A percentile compares a stretch with the other conserved stretches of the same genome.
phyloP scores from a whole-genome alignment of 2,888 invertebrate genomes.

The Elmis aenea region DNA sequence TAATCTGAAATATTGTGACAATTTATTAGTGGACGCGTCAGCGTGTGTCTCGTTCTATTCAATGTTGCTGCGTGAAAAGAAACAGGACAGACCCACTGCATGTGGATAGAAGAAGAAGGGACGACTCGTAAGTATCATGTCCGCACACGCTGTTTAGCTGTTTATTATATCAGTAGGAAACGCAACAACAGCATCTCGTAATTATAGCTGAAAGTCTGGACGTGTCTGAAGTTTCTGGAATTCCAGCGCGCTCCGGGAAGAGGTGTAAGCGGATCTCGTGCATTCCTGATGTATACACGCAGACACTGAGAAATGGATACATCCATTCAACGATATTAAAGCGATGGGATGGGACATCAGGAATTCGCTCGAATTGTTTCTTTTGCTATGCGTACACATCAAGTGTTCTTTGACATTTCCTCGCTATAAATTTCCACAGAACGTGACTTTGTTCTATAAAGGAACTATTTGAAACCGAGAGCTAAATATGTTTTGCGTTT shows the following conservation, averaged over 20 bases:
- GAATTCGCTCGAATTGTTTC: slow-evolving; percentile 38
- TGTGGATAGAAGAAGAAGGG: slow-evolving; percentile 21
- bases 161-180: slow-evolving; percentile 38
- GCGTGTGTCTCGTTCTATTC: slow-evolving; percentile 12
- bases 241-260: slow-evolving; percentile 36
- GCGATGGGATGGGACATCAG: slow-evolving; percentile 35
- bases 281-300: slow-evolving; percentile 30
- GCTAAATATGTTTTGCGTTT: too few relatives aligned
- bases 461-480: too few relatives aligned
- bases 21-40: slow-evolving; percentile 21
- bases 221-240: slow-evolving; percentile 42
- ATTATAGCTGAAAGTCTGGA: slow-evolving; percentile 43
- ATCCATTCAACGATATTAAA: slow-evolving; percentile 41
- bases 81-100: slow-evolving; percentile 9
- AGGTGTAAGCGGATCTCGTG: slow-evolving; percentile 35
- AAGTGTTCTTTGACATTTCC: slow-evolving; percentile 11
- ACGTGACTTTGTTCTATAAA: slow-evolving; percentile 1
- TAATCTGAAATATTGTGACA: slow-evolving; percentile 39
- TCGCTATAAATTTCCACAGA: slow-evolving; percentile 9
- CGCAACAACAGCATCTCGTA: slow-evolving; percentile 39
- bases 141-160: slow-evolving; percentile 28
- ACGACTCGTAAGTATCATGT: slow-evolving; percentile 26
- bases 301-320: slow-evolving; percentile 42
- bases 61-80: slow-evolving; percentile 8
- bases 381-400: slow-evolving; percentile 21